These are phyloP conservation scores for Bubalus kerabau DNA, from an alignment of 2,113 vertebrate genomes.

Conservation along the genomic window DNA sequence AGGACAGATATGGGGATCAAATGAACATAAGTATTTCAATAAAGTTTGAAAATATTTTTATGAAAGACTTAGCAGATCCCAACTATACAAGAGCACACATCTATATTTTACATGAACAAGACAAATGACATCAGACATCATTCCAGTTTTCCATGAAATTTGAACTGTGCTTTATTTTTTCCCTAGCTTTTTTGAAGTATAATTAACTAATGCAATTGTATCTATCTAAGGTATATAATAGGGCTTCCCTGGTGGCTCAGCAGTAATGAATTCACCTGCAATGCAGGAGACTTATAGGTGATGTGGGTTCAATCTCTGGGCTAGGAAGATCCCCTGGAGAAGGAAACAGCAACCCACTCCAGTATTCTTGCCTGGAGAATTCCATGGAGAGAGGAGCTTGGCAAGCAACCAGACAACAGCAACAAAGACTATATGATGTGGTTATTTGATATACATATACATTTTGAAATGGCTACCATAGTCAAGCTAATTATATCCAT, in stretches of 20 bases:
- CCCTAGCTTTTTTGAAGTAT: neutral
- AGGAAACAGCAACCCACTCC: neutral
- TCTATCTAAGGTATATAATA: neutral
- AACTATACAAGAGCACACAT: neutral
- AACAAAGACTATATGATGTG: neutral
- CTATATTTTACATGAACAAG: neutral
- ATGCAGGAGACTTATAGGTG: neutral
- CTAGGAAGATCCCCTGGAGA: neutral
- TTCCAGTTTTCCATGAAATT: neutral
- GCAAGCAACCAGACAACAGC: neutral
- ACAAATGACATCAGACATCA: neutral
- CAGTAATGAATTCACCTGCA: neutral
- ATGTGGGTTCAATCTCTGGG: neutral
- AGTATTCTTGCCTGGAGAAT: neutral
- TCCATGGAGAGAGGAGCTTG: neutral
- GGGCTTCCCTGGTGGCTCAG: neutral
- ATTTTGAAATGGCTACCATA: neutral
- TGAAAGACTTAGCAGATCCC: neutral
- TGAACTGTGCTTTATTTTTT: neutral
- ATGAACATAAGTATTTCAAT: neutral
- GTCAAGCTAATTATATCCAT: neutral
- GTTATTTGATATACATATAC: neutral
- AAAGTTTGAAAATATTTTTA: neutral
- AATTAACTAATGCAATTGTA: neutral
- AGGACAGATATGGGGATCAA: neutral